phyloP scores from a whole-genome alignment of 2,888 invertebrate genomes.

The Cactoblastis cactorum region DNA sequence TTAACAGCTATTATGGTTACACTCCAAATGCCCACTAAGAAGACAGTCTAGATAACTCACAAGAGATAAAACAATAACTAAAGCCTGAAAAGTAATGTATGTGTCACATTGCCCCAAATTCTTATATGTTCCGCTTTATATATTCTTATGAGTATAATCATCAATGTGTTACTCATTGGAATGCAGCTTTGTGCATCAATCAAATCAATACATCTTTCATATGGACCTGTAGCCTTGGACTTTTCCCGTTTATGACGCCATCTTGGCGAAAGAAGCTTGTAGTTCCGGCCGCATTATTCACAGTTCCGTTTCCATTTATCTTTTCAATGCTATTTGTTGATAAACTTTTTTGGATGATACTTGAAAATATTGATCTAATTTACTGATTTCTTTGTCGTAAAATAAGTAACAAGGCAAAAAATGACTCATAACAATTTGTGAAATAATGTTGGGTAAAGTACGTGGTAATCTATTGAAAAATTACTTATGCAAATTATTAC shows the following conservation, averaged over 20 bases:
- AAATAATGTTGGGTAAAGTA: not conserved
- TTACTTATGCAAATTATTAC: not conserved
- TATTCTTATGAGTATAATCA: not conserved
- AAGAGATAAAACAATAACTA: not conserved
- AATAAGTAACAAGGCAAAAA: too few relatives aligned
- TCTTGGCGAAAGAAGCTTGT: constrained; percentile 1
- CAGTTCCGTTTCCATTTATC: constrained; percentile 11
- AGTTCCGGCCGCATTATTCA: constrained; percentile 10
- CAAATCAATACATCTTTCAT: not conserved
- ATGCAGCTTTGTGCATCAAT: not conserved
- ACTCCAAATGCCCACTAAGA: not conserved
- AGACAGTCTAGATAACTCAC: not conserved
- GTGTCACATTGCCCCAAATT: not conserved
- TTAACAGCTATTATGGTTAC: not conserved
- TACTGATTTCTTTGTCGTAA: not conserved
- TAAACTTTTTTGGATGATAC: not conserved
- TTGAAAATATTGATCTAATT: not conserved
- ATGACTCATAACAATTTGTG: not conserved
- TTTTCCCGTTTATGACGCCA: not conserved
- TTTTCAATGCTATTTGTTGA: constrained; percentile 3
- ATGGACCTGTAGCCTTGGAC: not conserved
- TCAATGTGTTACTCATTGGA: constrained; percentile 10
- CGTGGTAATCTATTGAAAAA: not conserved
- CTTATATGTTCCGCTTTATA: constrained; percentile 8
- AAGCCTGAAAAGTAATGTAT: constrained; percentile 1